A percentile compares a stretch with the other conserved stretches of the same genome.
These are phyloP conservation scores for Xanthorhoe spadicearia DNA, from an alignment of 2,888 invertebrate species.

Conservation along the genomic window DNA sequence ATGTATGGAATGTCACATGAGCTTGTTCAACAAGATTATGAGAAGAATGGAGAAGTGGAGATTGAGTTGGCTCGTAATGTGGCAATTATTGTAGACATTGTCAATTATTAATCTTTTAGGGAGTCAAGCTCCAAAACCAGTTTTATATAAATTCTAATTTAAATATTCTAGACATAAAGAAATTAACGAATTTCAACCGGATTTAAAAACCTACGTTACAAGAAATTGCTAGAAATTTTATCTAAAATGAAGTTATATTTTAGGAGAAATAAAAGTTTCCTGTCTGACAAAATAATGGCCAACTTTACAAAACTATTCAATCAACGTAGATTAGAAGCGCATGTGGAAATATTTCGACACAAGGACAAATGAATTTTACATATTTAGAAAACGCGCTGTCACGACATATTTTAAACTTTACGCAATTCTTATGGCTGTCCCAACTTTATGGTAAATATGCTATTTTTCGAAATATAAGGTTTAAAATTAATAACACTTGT, in stretches of 20 bases:
- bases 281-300: conserved; percentile 6
- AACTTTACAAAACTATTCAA: conserved; percentile 25
- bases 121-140: too few relatives aligned
- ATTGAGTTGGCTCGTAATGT: too few relatives aligned
- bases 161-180: too few relatives aligned
- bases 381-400: conserved; percentile 37
- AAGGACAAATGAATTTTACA: conserved; percentile 39
- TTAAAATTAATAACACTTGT: neutral
- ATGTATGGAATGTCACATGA: conserved; percentile 11
- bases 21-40: neutral
- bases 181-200: too few relatives aligned
- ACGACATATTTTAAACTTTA: conserved; percentile 33
- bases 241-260: too few relatives aligned
- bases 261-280: neutral
- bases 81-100: too few relatives aligned
- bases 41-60: too few relatives aligned
- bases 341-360: conserved; percentile 38
- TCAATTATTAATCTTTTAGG: too few relatives aligned
- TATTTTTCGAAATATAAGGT: conserved; percentile 22
- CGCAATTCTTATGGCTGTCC: conserved; percentile 29
- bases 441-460: conserved; percentile 33
- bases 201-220: too few relatives aligned
- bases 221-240: too few relatives aligned
- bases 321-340: conserved; percentile 29
- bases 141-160: too few relatives aligned